A percentile compares a stretch with the other conserved stretches of the same genome.
These are phyloP conservation scores for Apotomis capreana DNA, from an alignment of 2,888 invertebrate species.

Conservation along the genomic window DNA sequence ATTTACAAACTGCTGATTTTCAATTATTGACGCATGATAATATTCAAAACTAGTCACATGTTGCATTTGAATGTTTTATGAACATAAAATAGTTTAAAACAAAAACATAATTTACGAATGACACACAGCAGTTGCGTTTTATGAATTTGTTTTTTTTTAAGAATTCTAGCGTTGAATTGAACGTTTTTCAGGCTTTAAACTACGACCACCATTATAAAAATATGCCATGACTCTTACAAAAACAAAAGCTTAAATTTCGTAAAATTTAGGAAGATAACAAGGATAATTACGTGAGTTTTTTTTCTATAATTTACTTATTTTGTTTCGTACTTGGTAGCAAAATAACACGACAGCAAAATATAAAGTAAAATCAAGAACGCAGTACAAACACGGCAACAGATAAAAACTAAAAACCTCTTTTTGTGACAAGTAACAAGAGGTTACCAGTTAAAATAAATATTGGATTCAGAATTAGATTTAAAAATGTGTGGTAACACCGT, in stretches of 20 bases:
- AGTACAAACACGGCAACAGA: too few species aligned
- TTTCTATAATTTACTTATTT: too few species aligned
- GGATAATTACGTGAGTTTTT: too few species aligned
- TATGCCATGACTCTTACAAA: background rate
- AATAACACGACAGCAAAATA: too few species aligned
- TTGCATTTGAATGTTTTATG: background rate
- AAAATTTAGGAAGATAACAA: too few species aligned
- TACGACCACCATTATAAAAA: background rate
- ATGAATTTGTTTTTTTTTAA: background rate
- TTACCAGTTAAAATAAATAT: background rate
- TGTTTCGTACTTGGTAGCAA: too few species aligned
- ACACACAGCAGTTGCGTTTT: constrained; percentile 27
- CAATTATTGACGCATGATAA: background rate
- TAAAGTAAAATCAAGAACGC: too few species aligned
- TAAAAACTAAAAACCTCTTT: too few species aligned
- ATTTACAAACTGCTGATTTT: background rate
- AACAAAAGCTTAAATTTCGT: background rate
- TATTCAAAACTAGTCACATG: background rate
- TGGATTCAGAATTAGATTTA: background rate
- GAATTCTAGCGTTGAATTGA: background rate
- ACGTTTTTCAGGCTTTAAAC: constrained; percentile 4
- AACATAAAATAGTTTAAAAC: constrained; percentile 6
- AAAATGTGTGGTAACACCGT: background rate
- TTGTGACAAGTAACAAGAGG: background rate
- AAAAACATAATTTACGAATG: constrained; percentile 1